Percentiles rank a stretch among this genome's conserved stretches.
These are phyloP conservation scores for Scomber japonicus DNA, from an alignment of 2,113 vertebrate species.

Conservation along the genomic window DNA sequence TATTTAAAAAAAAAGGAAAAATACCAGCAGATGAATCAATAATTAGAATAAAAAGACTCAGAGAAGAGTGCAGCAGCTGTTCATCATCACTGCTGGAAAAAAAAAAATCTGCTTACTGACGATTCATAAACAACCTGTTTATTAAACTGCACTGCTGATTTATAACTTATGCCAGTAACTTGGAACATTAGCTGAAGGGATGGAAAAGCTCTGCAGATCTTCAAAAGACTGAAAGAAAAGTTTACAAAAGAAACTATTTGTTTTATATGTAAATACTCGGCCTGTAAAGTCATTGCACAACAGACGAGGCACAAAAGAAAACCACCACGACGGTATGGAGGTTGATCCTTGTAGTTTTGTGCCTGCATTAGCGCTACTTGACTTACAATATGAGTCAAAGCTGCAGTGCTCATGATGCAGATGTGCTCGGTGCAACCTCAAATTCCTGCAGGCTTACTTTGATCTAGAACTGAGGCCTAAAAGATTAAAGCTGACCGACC, in stretches of 20 bases:
- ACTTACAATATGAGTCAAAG: constrained; percentile 11
- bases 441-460: not conserved
- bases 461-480: not conserved
- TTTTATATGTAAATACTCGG: not conserved
- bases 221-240: too few relatives aligned
- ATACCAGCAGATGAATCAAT: not conserved
- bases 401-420: not conserved
- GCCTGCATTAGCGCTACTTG: not conserved
- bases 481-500: constrained; percentile 18
- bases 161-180: not conserved
- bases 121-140: not conserved
- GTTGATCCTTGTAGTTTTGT: not conserved
- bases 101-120: not conserved
- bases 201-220: not conserved
- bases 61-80: not conserved
- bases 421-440: not conserved
- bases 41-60: not conserved
- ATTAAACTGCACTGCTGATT: not conserved
- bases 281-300: not conserved
- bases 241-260: too few relatives aligned
- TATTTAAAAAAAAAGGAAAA: too few relatives aligned
- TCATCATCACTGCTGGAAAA: not conserved
- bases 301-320: too few relatives aligned
- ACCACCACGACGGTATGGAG: too few relatives aligned
- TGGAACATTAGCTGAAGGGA: not conserved